Evolutionary conservation across 2,113 vertebrate genomes (phyloP).

Genomic region (Syngnathus typhle): DNA sequence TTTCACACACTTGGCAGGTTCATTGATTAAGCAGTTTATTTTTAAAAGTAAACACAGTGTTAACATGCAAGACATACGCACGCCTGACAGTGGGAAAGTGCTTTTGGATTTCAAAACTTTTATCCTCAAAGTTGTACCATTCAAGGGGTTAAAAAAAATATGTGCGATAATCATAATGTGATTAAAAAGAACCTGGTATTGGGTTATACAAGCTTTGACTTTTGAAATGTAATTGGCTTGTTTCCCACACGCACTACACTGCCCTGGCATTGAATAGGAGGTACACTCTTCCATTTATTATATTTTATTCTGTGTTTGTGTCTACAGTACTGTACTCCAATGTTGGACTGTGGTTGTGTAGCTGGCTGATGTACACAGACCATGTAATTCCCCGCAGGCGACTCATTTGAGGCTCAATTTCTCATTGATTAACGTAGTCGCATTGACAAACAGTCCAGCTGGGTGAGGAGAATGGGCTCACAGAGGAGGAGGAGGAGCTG

Average conservation of each 20-base stretch:
- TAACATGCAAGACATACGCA: background rate
- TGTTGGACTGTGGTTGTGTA: constrained; percentile 35
- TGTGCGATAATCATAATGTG: too few relatives aligned
- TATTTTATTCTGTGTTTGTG: constrained; percentile 5
- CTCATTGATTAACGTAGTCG: constrained; percentile 55
- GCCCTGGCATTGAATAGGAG: background rate
- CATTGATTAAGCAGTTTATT: background rate
- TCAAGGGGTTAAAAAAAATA: too few relatives aligned
- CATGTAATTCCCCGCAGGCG: constrained; percentile 46
- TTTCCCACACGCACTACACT: background rate
- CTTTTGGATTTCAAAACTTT: background rate
- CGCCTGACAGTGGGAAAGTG: background rate
- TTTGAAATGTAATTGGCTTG: background rate
- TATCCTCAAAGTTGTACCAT: too few relatives aligned
- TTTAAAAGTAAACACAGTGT: background rate
- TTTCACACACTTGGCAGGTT: background rate
- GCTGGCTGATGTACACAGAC: constrained; percentile 47
- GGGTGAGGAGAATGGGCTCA: constrained; percentile 46
- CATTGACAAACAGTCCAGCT: constrained; percentile 61
- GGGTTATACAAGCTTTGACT: background rate
- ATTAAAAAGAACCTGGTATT: background rate
- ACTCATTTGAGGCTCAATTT: constrained; percentile 46
- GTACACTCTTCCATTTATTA: background rate
- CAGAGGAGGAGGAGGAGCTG: constrained; percentile 12
- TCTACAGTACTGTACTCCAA: constrained; percentile 32